Conservation (phyloP, 2,888 invertebrate species). For the Lasioglossum morio region DNA sequence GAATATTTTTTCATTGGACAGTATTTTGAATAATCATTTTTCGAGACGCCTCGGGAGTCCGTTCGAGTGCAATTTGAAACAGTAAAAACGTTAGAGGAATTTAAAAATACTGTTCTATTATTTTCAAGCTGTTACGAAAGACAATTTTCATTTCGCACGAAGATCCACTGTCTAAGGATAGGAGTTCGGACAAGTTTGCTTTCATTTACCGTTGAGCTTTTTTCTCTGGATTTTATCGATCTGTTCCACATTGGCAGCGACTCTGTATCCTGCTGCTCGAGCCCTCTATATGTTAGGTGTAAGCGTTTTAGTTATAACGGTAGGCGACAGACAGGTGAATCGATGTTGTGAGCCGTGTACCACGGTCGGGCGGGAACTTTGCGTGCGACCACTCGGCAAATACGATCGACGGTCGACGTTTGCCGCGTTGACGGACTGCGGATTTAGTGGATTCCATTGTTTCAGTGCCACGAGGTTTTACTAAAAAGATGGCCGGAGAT, state of each 20-base stretch:
- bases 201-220: not conserved
- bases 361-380: not conserved
- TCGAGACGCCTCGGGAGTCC: not conserved
- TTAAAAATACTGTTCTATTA: too few relatives aligned
- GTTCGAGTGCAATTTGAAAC: not conserved
- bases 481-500: not conserved
- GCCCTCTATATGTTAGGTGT: conserved; percentile 71
- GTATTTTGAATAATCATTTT: not conserved
- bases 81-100: too few relatives aligned
- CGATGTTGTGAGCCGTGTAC: conserved; percentile 31
- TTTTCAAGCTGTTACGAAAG: too few relatives aligned
- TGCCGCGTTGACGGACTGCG: not conserved
- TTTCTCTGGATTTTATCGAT: not conserved
- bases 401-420: conserved; percentile 10
- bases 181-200: not conserved
- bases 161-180: not conserved
- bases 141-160: too few relatives aligned
- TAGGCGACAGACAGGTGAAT: conserved; percentile 21
- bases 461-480: not conserved
- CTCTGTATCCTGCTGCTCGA: conserved; percentile 65
- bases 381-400: conserved; percentile 10
- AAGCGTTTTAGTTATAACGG: conserved; percentile 54
- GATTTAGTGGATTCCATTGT: not conserved
- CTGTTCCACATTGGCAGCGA: conserved; percentile 51
- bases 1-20: too few relatives aligned